These are phyloP conservation scores for Epinephelus malabaricus DNA, from an alignment of 2,797 vertebrate species.

Conservation along the genomic window DNA sequence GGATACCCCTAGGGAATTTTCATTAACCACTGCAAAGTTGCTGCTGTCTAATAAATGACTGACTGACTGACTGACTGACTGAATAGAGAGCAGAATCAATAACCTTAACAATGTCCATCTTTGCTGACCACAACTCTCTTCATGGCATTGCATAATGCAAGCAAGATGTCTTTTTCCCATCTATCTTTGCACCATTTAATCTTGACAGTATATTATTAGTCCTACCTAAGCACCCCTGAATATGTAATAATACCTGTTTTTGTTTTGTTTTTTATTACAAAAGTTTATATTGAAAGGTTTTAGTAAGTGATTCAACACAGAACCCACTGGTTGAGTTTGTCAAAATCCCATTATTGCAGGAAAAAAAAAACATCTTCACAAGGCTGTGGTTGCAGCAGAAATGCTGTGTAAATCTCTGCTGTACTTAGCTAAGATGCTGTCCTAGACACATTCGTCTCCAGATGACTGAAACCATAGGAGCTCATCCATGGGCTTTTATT, in stretches of 20 bases:
- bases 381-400: neutral
- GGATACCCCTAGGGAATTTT: neutral
- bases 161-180: neutral
- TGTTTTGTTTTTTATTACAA: neutral
- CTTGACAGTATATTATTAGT: neutral
- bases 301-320: neutral
- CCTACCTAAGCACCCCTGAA: neutral
- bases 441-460: conserved; percentile 59
- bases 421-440: conserved; percentile 57
- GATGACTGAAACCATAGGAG: conserved; percentile 64
- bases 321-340: conserved; percentile 16
- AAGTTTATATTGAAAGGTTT: neutral
- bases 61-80: neutral
- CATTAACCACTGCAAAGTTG: conserved; percentile 4
- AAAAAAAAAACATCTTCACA: conserved; percentile 18
- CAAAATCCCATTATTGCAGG: conserved; percentile 11
- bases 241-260: neutral
- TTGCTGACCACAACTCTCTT: conserved; percentile 21
- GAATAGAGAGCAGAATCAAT: conserved; percentile 4
- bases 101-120: conserved; percentile 16
- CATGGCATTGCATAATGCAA: neutral
- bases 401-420: conserved; percentile 44
- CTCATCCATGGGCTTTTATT: conserved; percentile 70
- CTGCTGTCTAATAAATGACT: conserved; percentile 18
- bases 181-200: neutral